phyloP scores from a whole-genome alignment of 2,113 vertebrate genomes.

The Forbesichthys agassizii region DNA sequence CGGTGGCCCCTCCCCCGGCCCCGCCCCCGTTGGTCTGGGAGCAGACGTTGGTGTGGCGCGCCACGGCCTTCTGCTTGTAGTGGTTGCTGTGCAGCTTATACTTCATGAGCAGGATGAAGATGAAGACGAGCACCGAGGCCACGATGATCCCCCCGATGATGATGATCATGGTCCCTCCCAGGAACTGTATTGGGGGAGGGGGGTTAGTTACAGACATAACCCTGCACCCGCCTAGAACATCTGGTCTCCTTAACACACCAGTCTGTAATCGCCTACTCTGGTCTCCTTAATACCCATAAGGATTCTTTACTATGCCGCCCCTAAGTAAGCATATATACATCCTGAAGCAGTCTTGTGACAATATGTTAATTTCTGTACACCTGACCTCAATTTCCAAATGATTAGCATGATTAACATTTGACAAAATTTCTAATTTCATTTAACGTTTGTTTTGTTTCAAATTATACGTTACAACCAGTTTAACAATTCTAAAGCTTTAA shows the following conservation, averaged over 20 bases:
- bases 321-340: no score
- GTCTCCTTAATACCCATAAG: neutral
- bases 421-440: no score
- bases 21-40: constrained; percentile 75
- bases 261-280: neutral
- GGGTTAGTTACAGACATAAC: no score
- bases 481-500: no score
- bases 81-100: constrained; percentile 85
- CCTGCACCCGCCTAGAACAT: no score
- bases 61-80: constrained; percentile 77
- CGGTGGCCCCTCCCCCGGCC: constrained; percentile 30
- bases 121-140: constrained; percentile 84
- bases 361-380: no score
- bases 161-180: constrained; percentile 86
- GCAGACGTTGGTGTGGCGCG: constrained; percentile 78
- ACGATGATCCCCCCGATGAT: constrained; percentile 85
- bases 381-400: no score
- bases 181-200: constrained; percentile 57
- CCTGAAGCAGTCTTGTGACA: no score
- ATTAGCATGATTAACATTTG: no score
- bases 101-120: constrained; percentile 86
- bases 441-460: no score
- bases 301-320: no score
- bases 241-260: neutral
- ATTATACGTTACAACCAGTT: no score